These are phyloP conservation scores for Malurus alboscapulatus DNA, from an alignment of 2,113 vertebrate species.

Conservation along the genomic window DNA sequence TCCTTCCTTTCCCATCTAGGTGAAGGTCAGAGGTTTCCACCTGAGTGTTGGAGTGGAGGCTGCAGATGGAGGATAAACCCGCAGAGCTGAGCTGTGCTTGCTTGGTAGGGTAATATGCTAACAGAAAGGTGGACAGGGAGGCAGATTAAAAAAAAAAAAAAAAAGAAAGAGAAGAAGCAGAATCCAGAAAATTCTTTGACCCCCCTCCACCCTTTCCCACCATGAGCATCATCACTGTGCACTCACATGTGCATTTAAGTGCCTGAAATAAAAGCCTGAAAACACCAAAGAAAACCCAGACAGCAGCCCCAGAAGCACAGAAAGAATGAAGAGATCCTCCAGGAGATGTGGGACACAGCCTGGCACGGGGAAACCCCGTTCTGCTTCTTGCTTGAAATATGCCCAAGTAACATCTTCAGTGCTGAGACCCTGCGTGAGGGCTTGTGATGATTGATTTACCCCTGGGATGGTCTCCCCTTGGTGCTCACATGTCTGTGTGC, in stretches of 20 bases:
- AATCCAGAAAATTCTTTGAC: neutral
- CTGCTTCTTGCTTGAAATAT: neutral
- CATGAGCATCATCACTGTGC: fast-evolving
- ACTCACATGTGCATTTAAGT: neutral
- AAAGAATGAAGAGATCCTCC: neutral
- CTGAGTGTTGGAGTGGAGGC: neutral
- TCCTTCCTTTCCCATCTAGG: neutral
- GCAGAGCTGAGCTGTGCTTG: neutral
- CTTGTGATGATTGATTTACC: neutral
- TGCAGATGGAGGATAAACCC: neutral
- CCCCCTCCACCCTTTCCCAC: neutral
- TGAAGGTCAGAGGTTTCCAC: neutral
- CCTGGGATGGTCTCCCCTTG: neutral
- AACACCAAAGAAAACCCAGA: neutral
- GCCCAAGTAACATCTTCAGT: neutral
- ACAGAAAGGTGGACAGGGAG: neutral
- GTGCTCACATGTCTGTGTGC: neutral
- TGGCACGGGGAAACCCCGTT: neutral
- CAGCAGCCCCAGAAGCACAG: neutral
- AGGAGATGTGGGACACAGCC: neutral
- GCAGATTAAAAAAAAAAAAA: neutral
- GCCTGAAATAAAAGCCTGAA: neutral
- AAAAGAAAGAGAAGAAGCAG: neutral
- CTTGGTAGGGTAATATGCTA: neutral
- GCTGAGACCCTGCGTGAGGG: neutral